Evolutionary conservation across 2,113 vertebrate species (phyloP).

Genomic region (Muntiacus reevesi): DNA sequence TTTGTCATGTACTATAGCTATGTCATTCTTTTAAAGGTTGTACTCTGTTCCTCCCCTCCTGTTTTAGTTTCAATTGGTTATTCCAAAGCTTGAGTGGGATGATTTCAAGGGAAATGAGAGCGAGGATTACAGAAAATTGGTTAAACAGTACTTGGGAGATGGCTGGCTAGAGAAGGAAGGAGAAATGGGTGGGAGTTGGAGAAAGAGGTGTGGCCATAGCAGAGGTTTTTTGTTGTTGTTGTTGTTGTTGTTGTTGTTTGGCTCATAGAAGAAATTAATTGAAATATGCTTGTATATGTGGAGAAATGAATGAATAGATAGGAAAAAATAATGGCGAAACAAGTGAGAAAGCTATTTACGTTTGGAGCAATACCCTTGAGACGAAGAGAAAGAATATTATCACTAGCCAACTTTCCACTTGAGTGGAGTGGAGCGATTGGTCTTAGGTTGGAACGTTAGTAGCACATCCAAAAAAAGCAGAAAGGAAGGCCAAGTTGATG

Average conservation of each 20-base stretch:
- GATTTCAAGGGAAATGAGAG: not conserved
- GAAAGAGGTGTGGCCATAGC: not conserved
- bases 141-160: not conserved
- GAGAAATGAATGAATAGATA: not conserved
- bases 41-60: not conserved
- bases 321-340: not conserved
- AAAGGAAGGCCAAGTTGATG: not conserved
- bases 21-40: not conserved
- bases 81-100: not conserved
- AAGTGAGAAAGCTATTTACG: too few relatives aligned
- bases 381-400: accelerated
- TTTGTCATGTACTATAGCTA: not conserved
- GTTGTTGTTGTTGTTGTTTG: not conserved
- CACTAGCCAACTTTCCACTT: not conserved
- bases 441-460: not conserved
- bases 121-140: not conserved
- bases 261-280: not conserved
- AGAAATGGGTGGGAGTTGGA: accelerated
- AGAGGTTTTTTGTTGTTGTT: not conserved
- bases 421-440: not conserved
- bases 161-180: not conserved
- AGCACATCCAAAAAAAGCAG: not conserved
- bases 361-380: not conserved
- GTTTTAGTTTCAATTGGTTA: not conserved
- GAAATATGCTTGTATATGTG: not conserved